A percentile compares a stretch with the other conserved stretches of the same genome.
These are phyloP conservation scores for Cheilosia impressa DNA, from an alignment of 2,888 invertebrate species.

Conservation along the genomic window DNA sequence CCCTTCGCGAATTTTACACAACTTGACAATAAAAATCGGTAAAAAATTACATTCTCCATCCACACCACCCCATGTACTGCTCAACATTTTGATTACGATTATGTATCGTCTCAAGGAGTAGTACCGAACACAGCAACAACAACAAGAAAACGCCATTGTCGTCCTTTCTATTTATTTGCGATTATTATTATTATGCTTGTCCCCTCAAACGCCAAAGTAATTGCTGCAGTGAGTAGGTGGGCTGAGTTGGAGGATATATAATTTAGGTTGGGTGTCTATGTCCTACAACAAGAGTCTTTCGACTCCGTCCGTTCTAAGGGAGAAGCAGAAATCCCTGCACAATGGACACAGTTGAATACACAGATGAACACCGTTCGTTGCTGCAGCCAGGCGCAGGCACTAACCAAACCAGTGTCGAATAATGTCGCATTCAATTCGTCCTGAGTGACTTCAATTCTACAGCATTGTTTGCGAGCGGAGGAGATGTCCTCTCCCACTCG, in stretches of 20 bases:
- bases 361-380: conserved; percentile 13
- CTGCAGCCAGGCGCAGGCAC: conserved; percentile 4
- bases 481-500: conserved; percentile 31
- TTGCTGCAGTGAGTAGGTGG: conserved; percentile 57
- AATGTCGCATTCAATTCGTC: conserved; percentile 82
- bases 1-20: conserved; percentile 60
- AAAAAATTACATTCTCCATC: conserved; percentile 56
- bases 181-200: conserved; percentile 74
- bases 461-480: conserved; percentile 40
- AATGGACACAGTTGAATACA: conserved; percentile 65
- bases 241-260: neutral
- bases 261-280: conserved; percentile 39
- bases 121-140: neutral
- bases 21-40: conserved; percentile 64
- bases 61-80: neutral
- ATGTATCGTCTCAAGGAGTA: conserved; percentile 44
- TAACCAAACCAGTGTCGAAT: conserved; percentile 62
- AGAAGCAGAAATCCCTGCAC: conserved; percentile 46
- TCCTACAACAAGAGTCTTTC: conserved; percentile 38
- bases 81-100: conserved; percentile 66
- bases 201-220: conserved; percentile 74
- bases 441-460: conserved; percentile 82
- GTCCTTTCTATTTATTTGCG: conserved; percentile 69
- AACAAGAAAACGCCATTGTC: neutral
- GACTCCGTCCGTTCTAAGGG: conserved; percentile 58